Evolutionary conservation across 2,797 vertebrate genomes (phyloP).

Genomic region (Sarcoramphus papa): DNA sequence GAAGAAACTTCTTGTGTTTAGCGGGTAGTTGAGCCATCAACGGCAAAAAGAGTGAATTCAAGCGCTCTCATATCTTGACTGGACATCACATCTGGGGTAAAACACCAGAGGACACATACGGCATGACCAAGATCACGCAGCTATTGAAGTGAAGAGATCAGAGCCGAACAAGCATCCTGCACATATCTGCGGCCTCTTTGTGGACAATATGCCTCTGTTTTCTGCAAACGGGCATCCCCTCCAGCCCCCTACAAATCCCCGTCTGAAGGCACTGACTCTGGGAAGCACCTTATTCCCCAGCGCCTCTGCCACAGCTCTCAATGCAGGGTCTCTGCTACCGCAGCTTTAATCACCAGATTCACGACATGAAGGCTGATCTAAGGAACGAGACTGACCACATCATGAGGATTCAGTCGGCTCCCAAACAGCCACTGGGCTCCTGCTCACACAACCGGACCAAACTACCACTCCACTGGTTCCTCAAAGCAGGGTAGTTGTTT

Average conservation of each 20-base stretch:
- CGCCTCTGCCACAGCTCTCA: neutral
- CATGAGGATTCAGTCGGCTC: neutral
- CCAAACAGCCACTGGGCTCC: neutral
- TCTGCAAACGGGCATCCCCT: neutral
- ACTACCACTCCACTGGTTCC: neutral
- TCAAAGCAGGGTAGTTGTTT: fast-evolving
- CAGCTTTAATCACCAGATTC: neutral
- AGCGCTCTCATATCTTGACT: neutral
- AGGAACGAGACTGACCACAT: neutral
- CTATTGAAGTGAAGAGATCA: neutral
- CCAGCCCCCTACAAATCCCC: neutral
- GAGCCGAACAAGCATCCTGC: neutral
- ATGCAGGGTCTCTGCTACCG: neutral
- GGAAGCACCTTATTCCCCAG: neutral
- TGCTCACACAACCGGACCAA: neutral
- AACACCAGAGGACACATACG: neutral
- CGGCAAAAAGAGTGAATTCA: neutral
- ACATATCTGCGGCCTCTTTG: neutral
- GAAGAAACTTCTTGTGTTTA: neutral
- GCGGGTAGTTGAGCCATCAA: neutral
- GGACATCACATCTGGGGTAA: neutral
- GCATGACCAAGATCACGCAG: conserved; percentile 26
- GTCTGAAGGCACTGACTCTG: neutral
- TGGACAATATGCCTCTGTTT: conserved; percentile 13
- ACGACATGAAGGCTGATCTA: fast-evolving